Evolutionary conservation across 2,888 invertebrate genomes (phyloP).

Genomic region (Tetranychus piercei): DNA sequence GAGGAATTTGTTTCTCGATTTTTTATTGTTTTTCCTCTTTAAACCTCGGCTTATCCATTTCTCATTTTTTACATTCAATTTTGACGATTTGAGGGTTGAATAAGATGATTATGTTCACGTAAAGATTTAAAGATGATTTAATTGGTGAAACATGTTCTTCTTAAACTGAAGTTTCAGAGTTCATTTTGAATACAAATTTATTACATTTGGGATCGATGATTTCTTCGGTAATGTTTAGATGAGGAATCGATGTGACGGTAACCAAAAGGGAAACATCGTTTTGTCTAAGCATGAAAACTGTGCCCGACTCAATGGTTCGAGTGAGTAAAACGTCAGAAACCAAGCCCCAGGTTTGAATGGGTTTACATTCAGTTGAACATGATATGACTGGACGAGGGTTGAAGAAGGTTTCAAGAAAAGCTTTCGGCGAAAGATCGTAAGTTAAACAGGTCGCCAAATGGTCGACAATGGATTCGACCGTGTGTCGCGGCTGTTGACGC

Average conservation of each 20-base stretch:
- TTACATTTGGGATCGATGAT: conserved; percentile 88
- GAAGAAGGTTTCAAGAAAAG: conserved; percentile 85
- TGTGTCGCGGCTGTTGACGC: conserved; percentile 82
- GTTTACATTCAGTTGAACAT: conserved; percentile 56
- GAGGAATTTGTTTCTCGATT: no score
- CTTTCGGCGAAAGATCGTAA: conserved; percentile 78
- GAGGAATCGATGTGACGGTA: conserved; percentile 64
- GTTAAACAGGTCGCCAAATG: conserved; percentile 78
- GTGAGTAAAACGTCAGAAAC: conserved; percentile 80
- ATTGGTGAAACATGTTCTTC: background rate
- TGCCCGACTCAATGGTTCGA: conserved; percentile 58
- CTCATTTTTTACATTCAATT: no score
- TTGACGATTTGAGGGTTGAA: no score
- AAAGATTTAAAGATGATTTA: no score
- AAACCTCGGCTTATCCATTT: no score
- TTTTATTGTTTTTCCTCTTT: no score
- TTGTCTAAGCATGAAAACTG: conserved; percentile 75
- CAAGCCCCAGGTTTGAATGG: conserved; percentile 52
- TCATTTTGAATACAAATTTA: conserved; percentile 76
- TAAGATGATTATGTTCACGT: no score
- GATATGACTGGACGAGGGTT: conserved; percentile 60
- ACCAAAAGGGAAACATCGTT: conserved; percentile 80
- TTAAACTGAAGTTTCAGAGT: conserved; percentile 87
- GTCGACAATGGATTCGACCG: conserved; percentile 67
- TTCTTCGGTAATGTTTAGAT: conserved; percentile 84